These are phyloP conservation scores for Gadus chalcogrammus DNA, from an alignment of 2,113 vertebrate species.

Conservation along the genomic window DNA sequence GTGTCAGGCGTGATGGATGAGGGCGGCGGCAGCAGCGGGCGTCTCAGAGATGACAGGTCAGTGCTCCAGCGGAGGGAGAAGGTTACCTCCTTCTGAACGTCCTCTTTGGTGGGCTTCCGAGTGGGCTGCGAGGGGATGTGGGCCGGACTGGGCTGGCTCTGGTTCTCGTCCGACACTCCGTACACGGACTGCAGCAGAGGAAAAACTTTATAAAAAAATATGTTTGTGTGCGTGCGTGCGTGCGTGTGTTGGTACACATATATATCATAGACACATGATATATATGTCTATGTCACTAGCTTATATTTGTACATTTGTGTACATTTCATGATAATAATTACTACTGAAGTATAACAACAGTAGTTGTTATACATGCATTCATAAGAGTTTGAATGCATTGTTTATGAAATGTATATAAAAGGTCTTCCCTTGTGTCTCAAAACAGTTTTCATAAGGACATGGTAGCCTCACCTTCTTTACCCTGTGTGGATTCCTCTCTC, in stretches of 20 bases:
- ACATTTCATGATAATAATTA: background rate
- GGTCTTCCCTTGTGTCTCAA: no score
- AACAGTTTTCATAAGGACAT: no score
- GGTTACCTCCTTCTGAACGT: slow-evolving; percentile 86
- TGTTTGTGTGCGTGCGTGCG: no score
- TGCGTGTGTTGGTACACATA: no score
- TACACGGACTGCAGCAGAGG: slow-evolving; percentile 83
- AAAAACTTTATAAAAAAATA: background rate
- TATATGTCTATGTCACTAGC: no score
- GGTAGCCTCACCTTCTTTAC: slow-evolving; percentile 85
- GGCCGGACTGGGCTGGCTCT: slow-evolving; percentile 83
- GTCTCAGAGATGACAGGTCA: background rate
- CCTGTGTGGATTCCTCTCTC: slow-evolving; percentile 93
- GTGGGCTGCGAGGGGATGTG: slow-evolving; percentile 80
- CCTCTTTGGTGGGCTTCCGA: slow-evolving; percentile 89
- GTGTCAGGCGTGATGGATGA: slow-evolving; percentile 39
- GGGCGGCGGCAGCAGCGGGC: background rate
- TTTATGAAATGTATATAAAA: no score
- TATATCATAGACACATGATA: no score
- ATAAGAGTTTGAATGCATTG: no score
- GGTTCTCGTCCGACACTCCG: slow-evolving; percentile 85
- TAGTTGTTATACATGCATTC: no score
- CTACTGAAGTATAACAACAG: no score
- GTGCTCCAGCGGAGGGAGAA: background rate
- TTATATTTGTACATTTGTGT: no score